Base-by-base conservation (phyloP, 2,113 vertebrate species). In the Salvelinus sp. region DNA sequence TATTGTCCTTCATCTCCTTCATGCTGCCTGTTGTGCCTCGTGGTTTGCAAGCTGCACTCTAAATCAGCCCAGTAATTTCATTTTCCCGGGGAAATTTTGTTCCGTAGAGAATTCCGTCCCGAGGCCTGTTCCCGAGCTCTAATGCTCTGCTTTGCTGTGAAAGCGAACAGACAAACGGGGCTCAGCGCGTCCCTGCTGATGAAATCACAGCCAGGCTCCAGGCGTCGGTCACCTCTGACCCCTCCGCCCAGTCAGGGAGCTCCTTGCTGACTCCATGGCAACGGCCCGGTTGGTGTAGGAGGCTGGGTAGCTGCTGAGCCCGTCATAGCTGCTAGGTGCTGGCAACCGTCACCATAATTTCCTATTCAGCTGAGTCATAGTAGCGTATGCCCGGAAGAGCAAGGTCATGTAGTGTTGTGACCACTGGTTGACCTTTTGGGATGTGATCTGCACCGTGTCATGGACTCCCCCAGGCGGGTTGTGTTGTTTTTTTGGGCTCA, bases 41-140 rank as follows among this genome's bases (percentile, higher is more conserved):
- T 12, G 27, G 6, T 77, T 69, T 25, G 44, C 20, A 18, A 72
- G 72, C 6, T 4, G 0, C 54, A 14, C 73, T 60, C 78, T 76
- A 67, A 79, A 72, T 70, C 78, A 73, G 71, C n/a, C 70, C 13
- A 6, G 25, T 72, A 7, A 77, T 80, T 75, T 62, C 23, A 78
- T 82, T 74, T 76, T 72, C 69, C 28, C 14, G 33, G 58, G 23
- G 30, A 62, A 18, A 54, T 54, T 67, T 47, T 70, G 69, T 62
- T 76, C 73, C 80, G 63, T 70, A 22, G 66, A 69, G 66, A 74
- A 70, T 63, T 69, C 22, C 69, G 70, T 73, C 73, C 68, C 2
- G 68, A 7, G 13, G 60, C 72, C 33, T 70, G 54, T 54, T 80
- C 70, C 67, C 18, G 16, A 62, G 22, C 7, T 48, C 1, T 69